Base-by-base conservation (phyloP, 2,888 invertebrate species). In the Amaurobius ferox region DNA sequence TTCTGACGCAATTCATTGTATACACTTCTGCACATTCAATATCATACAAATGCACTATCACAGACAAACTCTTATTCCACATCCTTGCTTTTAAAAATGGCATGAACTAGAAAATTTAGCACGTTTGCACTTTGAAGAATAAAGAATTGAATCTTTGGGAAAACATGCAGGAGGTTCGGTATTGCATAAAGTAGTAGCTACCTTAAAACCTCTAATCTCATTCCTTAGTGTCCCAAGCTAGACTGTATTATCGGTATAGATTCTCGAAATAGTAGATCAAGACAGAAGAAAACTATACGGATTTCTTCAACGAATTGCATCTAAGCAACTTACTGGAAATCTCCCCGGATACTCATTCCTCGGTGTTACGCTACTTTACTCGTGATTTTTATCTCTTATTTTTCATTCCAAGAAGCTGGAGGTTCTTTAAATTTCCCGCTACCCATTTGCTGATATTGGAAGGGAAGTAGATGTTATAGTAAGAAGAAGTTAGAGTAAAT, bases 251-350 rank as follows among this genome's bases (percentile, higher is more conserved):
- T 80, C 80, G 71, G 26, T 39, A 29, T n/a, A 66, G 48, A 79
- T 72, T 48, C 79, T 28, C 29, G 30, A 61, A 73, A 35, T 55
- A 61, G 48, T 11, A 64, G n/a, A 64, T 30, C 29, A 29, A 30
- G 64, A 29, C 64, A 64, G n/a, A n/a, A 64, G n/a, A 64, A 64
- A 30, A 30, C n/a, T 30, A 11, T 26, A 30, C 40, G 68, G 68
- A 77, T 76, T 66, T 44, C 48, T 73, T 40, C 73, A n/a, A n/a
- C 23, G 19, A 66, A 72, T 32, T 64, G 55, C 66, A 40, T 61
- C 73, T 80, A 80, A 80, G 73, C 67, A 73, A 80, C 73, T 80
- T 80, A 80, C 80, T 61, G 6, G 73, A 67, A 80, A 80, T 80
- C 80, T 79, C 79, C n/a, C 48, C 26, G 73, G 61, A 73, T 80